These are phyloP conservation scores for Drosophila bocki DNA, from an alignment of 1,140 invertebrate species.

Conservation along the genomic window DNA sequence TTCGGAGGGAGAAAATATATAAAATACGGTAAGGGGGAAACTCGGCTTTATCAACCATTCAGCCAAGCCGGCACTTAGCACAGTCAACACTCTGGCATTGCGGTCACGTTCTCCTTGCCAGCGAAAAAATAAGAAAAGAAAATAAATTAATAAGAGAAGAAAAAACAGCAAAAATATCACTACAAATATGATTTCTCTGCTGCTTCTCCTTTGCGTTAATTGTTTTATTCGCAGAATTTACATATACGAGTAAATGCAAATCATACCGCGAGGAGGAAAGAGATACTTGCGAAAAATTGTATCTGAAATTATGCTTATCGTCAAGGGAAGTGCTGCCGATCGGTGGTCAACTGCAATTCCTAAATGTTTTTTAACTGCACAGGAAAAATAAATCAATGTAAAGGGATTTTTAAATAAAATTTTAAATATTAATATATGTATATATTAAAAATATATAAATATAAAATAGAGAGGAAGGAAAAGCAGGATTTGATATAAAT, in stretches of 20 bases:
- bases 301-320: conserved; percentile 58
- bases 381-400: neutral
- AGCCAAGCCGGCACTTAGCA: conserved; percentile 51
- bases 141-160: conserved; percentile 31
- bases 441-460: too few relatives aligned
- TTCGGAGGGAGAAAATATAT: conserved; percentile 1
- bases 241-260: conserved; percentile 51
- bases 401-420: neutral
- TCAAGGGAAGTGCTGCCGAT: conserved; percentile 42
- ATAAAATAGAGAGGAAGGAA: too few relatives aligned
- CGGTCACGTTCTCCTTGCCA: conserved; percentile 77
- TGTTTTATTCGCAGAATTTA: conserved; percentile 78
- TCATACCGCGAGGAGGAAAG: conserved; percentile 7
- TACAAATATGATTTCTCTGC: conserved; percentile 54
- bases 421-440: too few relatives aligned
- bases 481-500: too few relatives aligned
- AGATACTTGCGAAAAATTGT: conserved; percentile 24
- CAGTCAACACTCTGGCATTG: conserved; percentile 65
- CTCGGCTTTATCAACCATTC: conserved; percentile 52
- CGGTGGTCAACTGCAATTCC: conserved; percentile 11
- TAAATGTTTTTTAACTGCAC: conserved; percentile 2
- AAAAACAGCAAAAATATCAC: conserved; percentile 27
- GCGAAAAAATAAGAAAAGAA: conserved; percentile 18
- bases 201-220: conserved; percentile 69
- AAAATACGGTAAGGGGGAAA: conserved; percentile 7